These are phyloP conservation scores for Poecilia gillii DNA, from an alignment of 2,797 vertebrate genomes.

Conservation along the genomic window DNA sequence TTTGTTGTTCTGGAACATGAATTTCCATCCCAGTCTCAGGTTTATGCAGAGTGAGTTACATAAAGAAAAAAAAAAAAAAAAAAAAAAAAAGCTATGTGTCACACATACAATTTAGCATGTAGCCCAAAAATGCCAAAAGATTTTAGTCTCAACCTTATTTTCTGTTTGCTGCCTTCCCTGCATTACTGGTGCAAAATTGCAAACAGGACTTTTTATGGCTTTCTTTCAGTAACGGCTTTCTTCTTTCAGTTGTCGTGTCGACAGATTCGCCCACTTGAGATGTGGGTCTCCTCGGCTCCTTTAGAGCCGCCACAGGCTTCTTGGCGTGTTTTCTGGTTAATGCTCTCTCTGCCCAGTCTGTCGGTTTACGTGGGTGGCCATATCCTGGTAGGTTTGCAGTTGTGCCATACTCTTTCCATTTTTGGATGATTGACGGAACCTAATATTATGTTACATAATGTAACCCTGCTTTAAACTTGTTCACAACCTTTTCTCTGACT, in stretches of 20 bases:
- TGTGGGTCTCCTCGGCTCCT: neutral
- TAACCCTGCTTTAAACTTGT: neutral
- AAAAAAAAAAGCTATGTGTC: neutral
- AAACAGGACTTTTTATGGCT: neutral
- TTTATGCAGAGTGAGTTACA: neutral
- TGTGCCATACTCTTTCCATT: neutral
- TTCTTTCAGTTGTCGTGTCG: neutral
- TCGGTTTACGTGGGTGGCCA: neutral
- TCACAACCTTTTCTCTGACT: neutral
- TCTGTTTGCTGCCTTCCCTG: neutral
- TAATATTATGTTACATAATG: neutral
- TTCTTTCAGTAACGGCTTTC: constrained; percentile 1
- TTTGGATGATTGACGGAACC: neutral
- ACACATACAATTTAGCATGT: neutral
- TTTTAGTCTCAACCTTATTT: neutral
- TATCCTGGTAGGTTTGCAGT: neutral
- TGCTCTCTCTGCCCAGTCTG: constrained; percentile 1
- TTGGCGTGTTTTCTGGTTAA: neutral
- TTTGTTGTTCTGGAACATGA: neutral
- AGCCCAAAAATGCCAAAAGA: neutral
- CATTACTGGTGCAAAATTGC: neutral
- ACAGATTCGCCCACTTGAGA: neutral
- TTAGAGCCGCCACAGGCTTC: neutral
- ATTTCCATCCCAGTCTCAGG: neutral
- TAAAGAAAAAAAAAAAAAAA: neutral